Base-by-base conservation (phyloP, 2,797 vertebrate genomes). In the Alfaro cultratus region DNA sequence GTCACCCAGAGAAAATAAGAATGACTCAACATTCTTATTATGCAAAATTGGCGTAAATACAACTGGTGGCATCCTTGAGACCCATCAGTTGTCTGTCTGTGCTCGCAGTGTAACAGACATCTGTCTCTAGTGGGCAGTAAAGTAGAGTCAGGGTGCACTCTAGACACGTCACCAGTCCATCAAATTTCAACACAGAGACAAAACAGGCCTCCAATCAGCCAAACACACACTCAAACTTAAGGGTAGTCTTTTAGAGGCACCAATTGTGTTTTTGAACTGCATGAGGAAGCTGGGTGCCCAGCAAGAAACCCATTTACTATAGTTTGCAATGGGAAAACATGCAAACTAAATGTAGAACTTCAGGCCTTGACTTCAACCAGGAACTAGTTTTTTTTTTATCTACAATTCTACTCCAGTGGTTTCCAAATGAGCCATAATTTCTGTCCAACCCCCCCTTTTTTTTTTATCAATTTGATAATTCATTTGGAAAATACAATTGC, bases 371-470 rank as follows among this genome's bases (percentile, higher is more conserved):
- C 12, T 62, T 62, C 4, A 31, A 62, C 15, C 13, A 34, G 12
- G 13, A 5, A 62, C 29, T 29, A 4, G 18, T 4, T 10, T 53
- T 21, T 60, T 12, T 13, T 31, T 1, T 6, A 21, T 31, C 86
- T 78, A 80, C 79, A 73, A 71, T 75, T 86, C 36, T 57, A 34
- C 34, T 41, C 21, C 81, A 70, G 73, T 60, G 80, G 73, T 79
- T 89, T 86, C 53, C 60, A 85, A 84, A 88, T 77, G 53, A 84
- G 75, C 70, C 21, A 34, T 67, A 60, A 68, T 67, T 81, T 78
- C 43, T 76, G 46, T 60, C 83, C 78, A 70, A 73, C 46, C 23
- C 43, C 21, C 84, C n/a, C n/a, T n/a, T n/a, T 79, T 85, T 62
- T 75, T 36, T 83, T 75, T 78, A 62, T 62, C 1, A 18, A 62